These are phyloP conservation scores for Brenthis ino DNA, from an alignment of 2,888 invertebrate genomes.

Conservation along the genomic window DNA sequence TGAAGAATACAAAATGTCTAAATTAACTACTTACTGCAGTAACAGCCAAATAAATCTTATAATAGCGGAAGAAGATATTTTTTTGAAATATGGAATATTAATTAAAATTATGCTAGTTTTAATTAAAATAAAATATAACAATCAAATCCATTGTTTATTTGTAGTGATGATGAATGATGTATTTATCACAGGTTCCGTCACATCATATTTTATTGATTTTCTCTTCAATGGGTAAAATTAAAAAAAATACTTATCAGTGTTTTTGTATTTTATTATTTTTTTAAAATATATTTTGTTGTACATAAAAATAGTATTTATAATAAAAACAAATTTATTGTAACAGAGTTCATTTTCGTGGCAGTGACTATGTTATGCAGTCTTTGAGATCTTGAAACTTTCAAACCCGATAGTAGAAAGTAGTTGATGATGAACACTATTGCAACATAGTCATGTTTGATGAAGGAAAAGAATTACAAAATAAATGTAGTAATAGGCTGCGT, in stretches of 20 bases:
- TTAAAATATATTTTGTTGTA: conserved; percentile 65
- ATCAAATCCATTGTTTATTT: no score
- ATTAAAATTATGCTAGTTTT: no score
- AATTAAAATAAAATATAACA: no score
- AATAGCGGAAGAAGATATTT: no score
- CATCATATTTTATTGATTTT: no score
- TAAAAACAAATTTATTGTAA: conserved; percentile 71
- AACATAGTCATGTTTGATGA: conserved; percentile 71
- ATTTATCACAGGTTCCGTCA: no score
- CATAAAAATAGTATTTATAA: conserved; percentile 72
- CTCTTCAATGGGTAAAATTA: conserved; percentile 2
- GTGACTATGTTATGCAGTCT: conserved; percentile 80
- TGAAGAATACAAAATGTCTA: no score
- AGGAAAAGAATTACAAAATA: conserved; percentile 58
- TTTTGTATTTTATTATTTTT: conserved; percentile 69
- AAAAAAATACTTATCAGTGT: conserved; percentile 36
- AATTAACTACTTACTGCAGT: no score
- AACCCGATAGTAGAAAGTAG: conserved; percentile 28
- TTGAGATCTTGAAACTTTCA: conserved; percentile 58
- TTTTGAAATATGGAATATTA: no score
- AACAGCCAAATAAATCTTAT: no score
- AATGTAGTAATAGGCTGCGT: conserved; percentile 44
- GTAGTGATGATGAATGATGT: no score
- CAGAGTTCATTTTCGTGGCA: conserved; percentile 68
- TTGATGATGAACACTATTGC: conserved; percentile 31